Percentiles rank a stretch among this genome's conserved stretches.
These are phyloP conservation scores for Ornithorhynchus anatinus DNA, from an alignment of 2,113 vertebrate species.

Conservation along the genomic window DNA sequence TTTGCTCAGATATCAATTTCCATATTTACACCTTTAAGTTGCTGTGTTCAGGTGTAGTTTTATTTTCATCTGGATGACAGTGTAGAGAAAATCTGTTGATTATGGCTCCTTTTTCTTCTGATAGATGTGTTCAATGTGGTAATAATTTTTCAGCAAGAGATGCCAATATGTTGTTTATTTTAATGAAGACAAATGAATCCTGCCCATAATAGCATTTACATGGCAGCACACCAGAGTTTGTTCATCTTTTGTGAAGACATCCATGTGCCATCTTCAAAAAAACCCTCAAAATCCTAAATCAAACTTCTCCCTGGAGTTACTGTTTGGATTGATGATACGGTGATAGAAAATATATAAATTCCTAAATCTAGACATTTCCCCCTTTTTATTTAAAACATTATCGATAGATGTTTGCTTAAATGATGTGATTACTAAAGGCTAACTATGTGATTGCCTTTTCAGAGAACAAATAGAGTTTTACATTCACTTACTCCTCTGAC, in stretches of 20 bases:
- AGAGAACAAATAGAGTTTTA: constrained; percentile 56
- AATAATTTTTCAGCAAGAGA: constrained; percentile 39
- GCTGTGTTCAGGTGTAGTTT: neutral
- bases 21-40: constrained; percentile 1
- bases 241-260: constrained; percentile 5
- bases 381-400: constrained; percentile 38
- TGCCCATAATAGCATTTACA: neutral
- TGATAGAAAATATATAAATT: constrained; percentile 32
- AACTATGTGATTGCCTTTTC: constrained; percentile 40
- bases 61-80: neutral
- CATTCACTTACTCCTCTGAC: constrained; percentile 28
- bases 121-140: neutral
- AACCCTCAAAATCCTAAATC: no score
- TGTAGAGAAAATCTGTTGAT: constrained; percentile 24
- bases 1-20: neutral
- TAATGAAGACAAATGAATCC: constrained; percentile 36
- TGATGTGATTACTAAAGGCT: constrained; percentile 49
- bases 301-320: constrained; percentile 2
- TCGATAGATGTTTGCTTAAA: constrained; percentile 46
- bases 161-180: constrained; percentile 15
- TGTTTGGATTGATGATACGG: constrained; percentile 24
- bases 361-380: constrained; percentile 26
- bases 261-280: constrained; percentile 5
- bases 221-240: neutral
- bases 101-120: neutral